phyloP scores from a whole-genome alignment of 2,888 invertebrate genomes.

The Trichacis sp. region DNA sequence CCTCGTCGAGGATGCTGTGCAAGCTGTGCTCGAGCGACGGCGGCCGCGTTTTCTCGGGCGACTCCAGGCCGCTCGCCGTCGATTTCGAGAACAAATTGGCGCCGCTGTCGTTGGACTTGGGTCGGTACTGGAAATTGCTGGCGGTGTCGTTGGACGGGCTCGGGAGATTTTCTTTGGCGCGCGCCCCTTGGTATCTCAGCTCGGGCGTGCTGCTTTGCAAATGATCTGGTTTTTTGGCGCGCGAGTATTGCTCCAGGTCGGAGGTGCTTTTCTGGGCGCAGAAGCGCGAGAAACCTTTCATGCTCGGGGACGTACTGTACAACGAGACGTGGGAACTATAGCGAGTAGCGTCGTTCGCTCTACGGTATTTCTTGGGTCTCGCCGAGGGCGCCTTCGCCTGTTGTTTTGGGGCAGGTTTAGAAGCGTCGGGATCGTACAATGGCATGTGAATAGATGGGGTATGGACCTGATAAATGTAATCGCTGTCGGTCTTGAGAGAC shows the following conservation, averaged over 20 bases:
- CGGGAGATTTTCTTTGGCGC: constrained; percentile 41
- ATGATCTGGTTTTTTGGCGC: constrained; percentile 46
- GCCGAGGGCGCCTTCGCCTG: constrained; percentile 47
- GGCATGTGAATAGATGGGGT: constrained; percentile 66
- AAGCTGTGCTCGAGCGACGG: constrained; percentile 52
- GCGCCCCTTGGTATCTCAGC: constrained; percentile 44
- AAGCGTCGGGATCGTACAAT: constrained; percentile 57
- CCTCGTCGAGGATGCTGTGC: constrained; percentile 51
- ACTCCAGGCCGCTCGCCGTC: constrained; percentile 48
- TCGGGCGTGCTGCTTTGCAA: constrained; percentile 57
- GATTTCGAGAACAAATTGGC: constrained; percentile 54
- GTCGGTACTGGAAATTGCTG: constrained; percentile 57
- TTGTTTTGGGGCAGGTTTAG: constrained; percentile 53
- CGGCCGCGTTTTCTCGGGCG: constrained; percentile 24
- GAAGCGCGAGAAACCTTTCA: constrained; percentile 46
- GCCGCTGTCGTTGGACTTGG: constrained; percentile 52
- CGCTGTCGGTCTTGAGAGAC: constrained; percentile 80
- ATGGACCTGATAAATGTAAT: constrained; percentile 80
- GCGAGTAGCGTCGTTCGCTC: constrained; percentile 46
- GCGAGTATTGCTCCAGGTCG: constrained; percentile 48
- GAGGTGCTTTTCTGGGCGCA: constrained; percentile 49
- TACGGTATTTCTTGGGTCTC: constrained; percentile 51
- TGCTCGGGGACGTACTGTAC: constrained; percentile 51
- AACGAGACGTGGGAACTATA: constrained; percentile 54
- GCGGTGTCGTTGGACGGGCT: constrained; percentile 51